phyloP scores from a whole-genome alignment of 2,888 invertebrate genomes.

The Seladonia tumulorum region DNA sequence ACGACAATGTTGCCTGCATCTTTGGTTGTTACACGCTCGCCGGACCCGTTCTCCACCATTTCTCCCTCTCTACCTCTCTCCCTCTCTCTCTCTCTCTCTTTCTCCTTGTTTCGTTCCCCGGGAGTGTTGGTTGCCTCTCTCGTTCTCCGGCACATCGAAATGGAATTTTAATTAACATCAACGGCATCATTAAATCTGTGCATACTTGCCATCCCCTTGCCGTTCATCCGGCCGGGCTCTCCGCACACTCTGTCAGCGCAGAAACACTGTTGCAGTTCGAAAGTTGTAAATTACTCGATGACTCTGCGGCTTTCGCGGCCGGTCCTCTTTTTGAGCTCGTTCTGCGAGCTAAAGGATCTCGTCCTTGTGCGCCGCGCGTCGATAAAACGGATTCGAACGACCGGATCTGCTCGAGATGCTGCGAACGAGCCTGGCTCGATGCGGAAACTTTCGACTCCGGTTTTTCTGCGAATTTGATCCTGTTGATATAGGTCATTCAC shows the following conservation, averaged over 20 bases:
- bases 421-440: background rate
- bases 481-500: background rate
- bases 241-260: background rate
- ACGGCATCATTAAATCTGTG: slow-evolving; percentile 38
- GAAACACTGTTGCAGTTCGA: slow-evolving; percentile 20
- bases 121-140: background rate
- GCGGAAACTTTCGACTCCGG: background rate
- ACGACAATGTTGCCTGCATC: background rate
- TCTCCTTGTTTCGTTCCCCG: background rate
- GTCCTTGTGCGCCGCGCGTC: background rate
- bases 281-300: slow-evolving; percentile 41
- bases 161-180: slow-evolving; percentile 53
- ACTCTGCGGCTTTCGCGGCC: slow-evolving; percentile 13
- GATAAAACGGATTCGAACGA: background rate
- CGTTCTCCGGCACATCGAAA: slow-evolving; percentile 20
- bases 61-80: background rate
- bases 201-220: slow-evolving; percentile 16
- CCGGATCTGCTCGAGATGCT: background rate
- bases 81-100: background rate
- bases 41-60: background rate
- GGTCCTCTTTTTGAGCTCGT: slow-evolving; percentile 5
- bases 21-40: background rate
- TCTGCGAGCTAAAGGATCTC: background rate
- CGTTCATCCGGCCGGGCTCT: background rate
- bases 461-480: background rate